Percentiles rank a stretch among this genome's conserved stretches.
Conservation (phyloP, 2,888 invertebrate genomes). For the Adelphocoris suturalis region DNA sequence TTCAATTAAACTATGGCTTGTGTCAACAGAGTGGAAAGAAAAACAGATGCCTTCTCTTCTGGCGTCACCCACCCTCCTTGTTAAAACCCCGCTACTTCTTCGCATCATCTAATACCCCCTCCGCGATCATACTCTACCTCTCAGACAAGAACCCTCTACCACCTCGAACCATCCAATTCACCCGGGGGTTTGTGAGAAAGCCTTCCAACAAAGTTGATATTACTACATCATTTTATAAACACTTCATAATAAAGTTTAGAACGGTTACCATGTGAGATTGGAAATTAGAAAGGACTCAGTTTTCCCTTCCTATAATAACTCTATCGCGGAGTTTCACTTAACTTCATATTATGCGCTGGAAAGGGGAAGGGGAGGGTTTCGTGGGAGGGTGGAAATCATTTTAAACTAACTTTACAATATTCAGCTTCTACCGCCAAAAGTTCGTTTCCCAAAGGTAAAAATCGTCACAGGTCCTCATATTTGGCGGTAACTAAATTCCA, state of each 20-base stretch:
- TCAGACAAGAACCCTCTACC: neutral
- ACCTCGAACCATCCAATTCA: conserved; percentile 41
- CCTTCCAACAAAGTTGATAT: conserved; percentile 68
- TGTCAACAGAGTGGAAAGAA: conserved; percentile 73
- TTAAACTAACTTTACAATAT: conserved; percentile 58
- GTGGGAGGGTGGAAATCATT: conserved; percentile 40
- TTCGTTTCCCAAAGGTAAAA: neutral
- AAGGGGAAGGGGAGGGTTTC: neutral
- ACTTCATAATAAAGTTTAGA: conserved; percentile 69
- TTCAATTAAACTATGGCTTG: conserved; percentile 74
- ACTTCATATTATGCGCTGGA: conserved; percentile 48
- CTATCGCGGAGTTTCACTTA: conserved; percentile 68
- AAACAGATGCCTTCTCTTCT: conserved; percentile 71
- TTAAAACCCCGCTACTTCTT: conserved; percentile 24
- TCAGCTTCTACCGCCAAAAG: neutral
- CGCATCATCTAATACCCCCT: conserved; percentile 37
- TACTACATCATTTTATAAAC: conserved; percentile 70
- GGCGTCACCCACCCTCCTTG: conserved; percentile 26
- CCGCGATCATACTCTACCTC: neutral
- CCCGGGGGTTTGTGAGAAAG: conserved; percentile 34
- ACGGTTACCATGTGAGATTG: conserved; percentile 70
- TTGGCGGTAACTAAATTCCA: no score
- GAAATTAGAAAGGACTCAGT: conserved; percentile 64
- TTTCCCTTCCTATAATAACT: conserved; percentile 63
- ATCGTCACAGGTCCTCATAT: neutral